Conservation (phyloP, 2,888 invertebrate species). For the Anarsia innoxiella region DNA sequence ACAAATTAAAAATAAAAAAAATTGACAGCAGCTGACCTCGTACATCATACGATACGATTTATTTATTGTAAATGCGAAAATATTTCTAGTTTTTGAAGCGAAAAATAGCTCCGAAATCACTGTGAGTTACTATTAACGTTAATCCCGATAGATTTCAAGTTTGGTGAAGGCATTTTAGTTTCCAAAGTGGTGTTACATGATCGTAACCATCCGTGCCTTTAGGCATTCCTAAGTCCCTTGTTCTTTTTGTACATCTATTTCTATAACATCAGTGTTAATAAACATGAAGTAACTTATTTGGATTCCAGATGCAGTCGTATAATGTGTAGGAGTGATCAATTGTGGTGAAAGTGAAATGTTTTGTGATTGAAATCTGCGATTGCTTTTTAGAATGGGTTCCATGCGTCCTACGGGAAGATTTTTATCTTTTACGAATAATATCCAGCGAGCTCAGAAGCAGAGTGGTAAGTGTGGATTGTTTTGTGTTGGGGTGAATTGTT, state of each 20-base stretch:
- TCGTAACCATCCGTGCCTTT: constrained; percentile 18
- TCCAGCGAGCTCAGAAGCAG: constrained; percentile 74
- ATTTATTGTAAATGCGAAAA: constrained; percentile 1
- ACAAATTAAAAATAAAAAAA: too few relatives aligned
- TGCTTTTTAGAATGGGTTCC: constrained; percentile 78
- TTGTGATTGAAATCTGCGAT: constrained; percentile 35
- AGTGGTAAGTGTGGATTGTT: constrained; percentile 48
- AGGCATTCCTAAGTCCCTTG: constrained; percentile 26
- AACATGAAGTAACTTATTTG: constrained; percentile 34
- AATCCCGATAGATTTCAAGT: background rate
- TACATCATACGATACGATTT: constrained; percentile 22
- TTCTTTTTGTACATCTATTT: constrained; percentile 54
- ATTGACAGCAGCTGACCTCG: constrained; percentile 29
- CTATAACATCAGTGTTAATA: constrained; percentile 36
- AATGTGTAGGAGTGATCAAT: constrained; percentile 25
- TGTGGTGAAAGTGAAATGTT: constrained; percentile 35
- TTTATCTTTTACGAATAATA: constrained; percentile 76
- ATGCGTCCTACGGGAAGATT: constrained; percentile 78
- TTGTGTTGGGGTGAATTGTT: constrained; percentile 29
- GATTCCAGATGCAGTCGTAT: constrained; percentile 45
- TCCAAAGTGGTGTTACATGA: constrained; percentile 17
- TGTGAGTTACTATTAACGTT: constrained; percentile 23
- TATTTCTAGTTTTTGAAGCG: background rate
- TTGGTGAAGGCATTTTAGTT: background rate
- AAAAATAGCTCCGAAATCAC: constrained; percentile 15